Conservation (phyloP, 1,140 invertebrate genomes). For the Micrasema minimum region DNA sequence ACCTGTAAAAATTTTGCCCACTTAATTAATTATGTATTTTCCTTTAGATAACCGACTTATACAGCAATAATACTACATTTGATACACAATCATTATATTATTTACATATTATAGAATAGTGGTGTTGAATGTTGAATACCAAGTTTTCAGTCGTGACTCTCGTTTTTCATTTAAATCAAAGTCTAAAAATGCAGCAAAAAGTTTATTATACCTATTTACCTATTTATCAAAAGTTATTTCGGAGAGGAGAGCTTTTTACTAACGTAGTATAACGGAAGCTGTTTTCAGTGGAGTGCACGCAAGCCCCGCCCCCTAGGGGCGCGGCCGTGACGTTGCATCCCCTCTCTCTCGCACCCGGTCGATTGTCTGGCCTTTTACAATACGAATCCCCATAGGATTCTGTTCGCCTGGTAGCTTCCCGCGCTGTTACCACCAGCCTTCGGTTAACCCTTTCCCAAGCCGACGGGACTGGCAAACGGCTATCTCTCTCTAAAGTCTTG, state of each 20-base stretch:
- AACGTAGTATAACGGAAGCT: constrained; percentile 14
- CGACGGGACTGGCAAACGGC: neutral
- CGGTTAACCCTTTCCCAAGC: constrained; percentile 50
- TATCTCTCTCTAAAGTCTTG: constrained; percentile 2
- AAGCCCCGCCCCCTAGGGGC: constrained; percentile 35
- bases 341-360: constrained; percentile 46
- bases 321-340: constrained; percentile 51
- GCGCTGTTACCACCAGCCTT: constrained; percentile 61
- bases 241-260: neutral
- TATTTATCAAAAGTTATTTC: neutral
- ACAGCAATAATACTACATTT: too few species aligned
- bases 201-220: too few species aligned
- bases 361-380: constrained; percentile 50
- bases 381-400: constrained; percentile 42
- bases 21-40: too few species aligned
- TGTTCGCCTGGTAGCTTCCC: constrained; percentile 65
- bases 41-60: too few species aligned
- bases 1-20: too few species aligned
- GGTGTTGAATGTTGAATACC: too few species aligned
- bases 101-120: too few species aligned
- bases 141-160: too few species aligned
- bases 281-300: neutral
- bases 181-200: too few species aligned
- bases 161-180: too few species aligned
- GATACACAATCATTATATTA: too few species aligned